Base-by-base conservation (phyloP, 2,797 vertebrate genomes). In the Tangara arthus region DNA sequence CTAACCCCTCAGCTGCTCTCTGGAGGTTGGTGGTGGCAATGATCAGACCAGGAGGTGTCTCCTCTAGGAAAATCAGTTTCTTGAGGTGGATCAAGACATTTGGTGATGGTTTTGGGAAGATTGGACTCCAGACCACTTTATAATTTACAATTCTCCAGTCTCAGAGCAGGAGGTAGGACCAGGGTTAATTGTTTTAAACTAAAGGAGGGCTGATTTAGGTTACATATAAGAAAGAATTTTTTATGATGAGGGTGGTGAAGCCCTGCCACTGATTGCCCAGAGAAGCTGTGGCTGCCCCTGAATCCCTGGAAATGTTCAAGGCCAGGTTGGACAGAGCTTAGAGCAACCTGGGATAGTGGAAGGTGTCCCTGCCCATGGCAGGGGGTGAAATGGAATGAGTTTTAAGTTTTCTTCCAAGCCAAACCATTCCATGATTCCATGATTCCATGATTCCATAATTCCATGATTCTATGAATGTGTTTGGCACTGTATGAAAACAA, bases 251-350 rank as follows among this genome's bases (percentile, higher is more conserved):
- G 1, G 2, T 42, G 32, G 3, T 0, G 27, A 60, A 32, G 4
- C 9, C 5, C 19, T 78, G 73, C 30, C 8, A 53, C 15, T 4
- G 46, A 5, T 0, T 63, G 3, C 1, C 24, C 28, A 70, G 28
- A 34, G 71, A 30, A 89, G 24, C 21, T 71, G 50, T 32, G 37
- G 28, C 5, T 82, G 42, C 7, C 8, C 14, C 44, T 49, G 24
- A 15, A 35, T n/a, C 16, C 27, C 13, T 84, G 53, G 27, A 24
- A 53, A 4, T 28, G 41, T 15, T 4, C 59, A 47, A 52, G 30
- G 2, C 9, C 12, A 23, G 22, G 46, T 0, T 78, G 46, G 30
- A 47, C 0, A 0, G 6, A 6, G 13, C 11, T 78, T 83, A 34
- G 39, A 59, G 3, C 8, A 47, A 0, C 19, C 22, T 53, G 46